Evolutionary conservation across 2,888 invertebrate species (phyloP).

Genomic region (Spisula subtruncata): DNA sequence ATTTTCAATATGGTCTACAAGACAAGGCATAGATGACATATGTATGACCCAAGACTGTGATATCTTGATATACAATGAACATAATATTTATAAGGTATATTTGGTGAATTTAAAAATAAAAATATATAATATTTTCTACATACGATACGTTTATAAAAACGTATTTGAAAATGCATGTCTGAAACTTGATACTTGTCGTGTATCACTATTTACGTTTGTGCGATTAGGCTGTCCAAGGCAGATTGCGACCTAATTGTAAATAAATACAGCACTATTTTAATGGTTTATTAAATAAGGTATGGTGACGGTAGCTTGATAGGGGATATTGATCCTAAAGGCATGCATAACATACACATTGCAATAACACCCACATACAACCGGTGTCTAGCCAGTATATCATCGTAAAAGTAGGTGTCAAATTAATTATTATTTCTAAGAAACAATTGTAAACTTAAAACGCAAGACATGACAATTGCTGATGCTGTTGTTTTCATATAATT

Average conservation of each 20-base stretch:
- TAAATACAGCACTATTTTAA: background rate
- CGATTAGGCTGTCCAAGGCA: background rate
- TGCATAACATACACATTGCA: background rate
- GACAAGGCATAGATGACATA: no score
- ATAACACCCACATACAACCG: background rate
- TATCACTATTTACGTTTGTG: background rate
- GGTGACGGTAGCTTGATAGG: background rate
- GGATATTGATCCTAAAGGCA: background rate
- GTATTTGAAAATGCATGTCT: no score
- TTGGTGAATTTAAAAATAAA: background rate
- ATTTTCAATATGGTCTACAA: no score
- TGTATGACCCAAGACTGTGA: no score
- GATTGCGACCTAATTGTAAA: background rate
- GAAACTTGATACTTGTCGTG: background rate
- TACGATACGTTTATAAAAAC: background rate
- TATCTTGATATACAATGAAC: background rate
- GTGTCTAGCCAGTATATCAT: background rate
- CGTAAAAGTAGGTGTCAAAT: background rate
- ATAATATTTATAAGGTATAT: no score
- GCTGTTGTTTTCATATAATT: no score
- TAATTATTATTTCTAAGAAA: background rate
- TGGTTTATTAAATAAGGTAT: conserved; percentile 1
- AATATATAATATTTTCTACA: background rate
- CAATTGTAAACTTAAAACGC: background rate
- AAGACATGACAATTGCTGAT: no score